These are phyloP conservation scores for Scomber scombrus DNA, from an alignment of 2,113 vertebrate species.

Conservation along the genomic window DNA sequence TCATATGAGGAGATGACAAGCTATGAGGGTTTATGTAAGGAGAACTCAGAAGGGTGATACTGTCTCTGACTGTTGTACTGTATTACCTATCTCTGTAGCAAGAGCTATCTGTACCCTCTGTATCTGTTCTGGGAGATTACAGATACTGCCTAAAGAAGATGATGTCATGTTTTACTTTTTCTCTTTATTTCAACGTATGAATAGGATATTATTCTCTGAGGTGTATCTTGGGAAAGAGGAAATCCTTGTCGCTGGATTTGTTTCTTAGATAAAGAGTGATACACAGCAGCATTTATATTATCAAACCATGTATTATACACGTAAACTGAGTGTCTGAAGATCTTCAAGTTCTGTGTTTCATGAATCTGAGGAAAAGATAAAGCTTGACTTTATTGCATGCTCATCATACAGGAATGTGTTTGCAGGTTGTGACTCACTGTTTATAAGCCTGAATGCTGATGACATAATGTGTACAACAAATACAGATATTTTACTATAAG, in stretches of 20 bases:
- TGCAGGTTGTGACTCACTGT: conserved; percentile 8
- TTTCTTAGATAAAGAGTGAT: conserved; percentile 24
- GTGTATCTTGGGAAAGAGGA: conserved; percentile 37
- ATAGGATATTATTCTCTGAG: conserved; percentile 36
- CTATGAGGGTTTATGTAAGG: conserved; percentile 59
- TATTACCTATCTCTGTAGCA: conserved; percentile 20
- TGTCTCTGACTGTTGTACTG: conserved; percentile 34
- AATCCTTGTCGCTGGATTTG: conserved; percentile 14
- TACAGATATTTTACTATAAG: neutral
- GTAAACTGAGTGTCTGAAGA: conserved; percentile 5
- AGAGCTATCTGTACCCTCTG: conserved; percentile 26
- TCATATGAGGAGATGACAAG: conserved; percentile 52
- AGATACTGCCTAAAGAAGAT: conserved; percentile 41
- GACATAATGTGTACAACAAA: conserved; percentile 2
- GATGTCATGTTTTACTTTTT: conserved; percentile 61
- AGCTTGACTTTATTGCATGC: conserved; percentile 6
- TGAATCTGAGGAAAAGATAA: neutral
- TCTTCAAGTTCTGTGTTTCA: neutral
- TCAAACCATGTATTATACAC: conserved; percentile 21
- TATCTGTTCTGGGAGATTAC: conserved; percentile 57
- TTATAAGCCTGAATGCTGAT: conserved; percentile 6
- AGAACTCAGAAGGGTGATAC: conserved; percentile 35
- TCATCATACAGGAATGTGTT: conserved; percentile 39
- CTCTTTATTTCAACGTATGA: conserved; percentile 21
- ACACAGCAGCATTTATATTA: conserved; percentile 17